Evolutionary conservation across 2,888 invertebrate genomes (phyloP).

Genomic region (Malthinus seriepunctatus): DNA sequence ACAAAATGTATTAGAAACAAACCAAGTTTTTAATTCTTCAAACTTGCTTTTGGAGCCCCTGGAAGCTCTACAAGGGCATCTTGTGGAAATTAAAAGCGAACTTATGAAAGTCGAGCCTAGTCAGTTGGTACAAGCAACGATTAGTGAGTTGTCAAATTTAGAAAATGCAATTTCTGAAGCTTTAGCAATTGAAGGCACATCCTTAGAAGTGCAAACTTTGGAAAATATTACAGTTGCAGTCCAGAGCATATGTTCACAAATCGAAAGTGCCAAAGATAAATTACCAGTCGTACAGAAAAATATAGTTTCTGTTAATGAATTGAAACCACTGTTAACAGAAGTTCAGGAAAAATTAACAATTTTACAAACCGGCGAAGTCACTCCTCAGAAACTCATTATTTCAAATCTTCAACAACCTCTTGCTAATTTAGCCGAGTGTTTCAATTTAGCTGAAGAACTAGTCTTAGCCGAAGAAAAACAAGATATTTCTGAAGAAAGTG

Average conservation of each 20-base stretch:
- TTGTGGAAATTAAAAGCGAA: not conserved
- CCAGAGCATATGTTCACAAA: too few relatives aligned
- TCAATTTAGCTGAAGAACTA: constrained; percentile 4
- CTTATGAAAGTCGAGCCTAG: not conserved
- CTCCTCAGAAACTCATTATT: not conserved
- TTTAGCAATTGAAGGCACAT: not conserved
- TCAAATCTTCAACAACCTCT: constrained; percentile 1
- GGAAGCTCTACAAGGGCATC: not conserved
- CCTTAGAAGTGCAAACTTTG: not conserved
- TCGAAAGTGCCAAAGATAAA: too few relatives aligned
- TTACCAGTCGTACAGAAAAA: not conserved
- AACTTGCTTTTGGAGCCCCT: not conserved
- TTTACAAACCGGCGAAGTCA: not conserved
- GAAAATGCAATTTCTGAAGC: not conserved
- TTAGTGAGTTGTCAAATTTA: not conserved
- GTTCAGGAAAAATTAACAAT: not conserved
- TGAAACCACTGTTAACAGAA: not conserved
- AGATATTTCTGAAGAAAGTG: constrained; percentile 13
- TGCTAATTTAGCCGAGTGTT: not conserved
- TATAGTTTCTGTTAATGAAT: not conserved
- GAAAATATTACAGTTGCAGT: not conserved
- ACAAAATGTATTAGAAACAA: not conserved
- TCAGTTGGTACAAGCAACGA: not conserved
- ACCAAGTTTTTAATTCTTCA: not conserved
- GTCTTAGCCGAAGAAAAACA: constrained; percentile 3